phyloP scores from a whole-genome alignment of 2,888 invertebrate genomes.

The Athrips mouffetella region DNA sequence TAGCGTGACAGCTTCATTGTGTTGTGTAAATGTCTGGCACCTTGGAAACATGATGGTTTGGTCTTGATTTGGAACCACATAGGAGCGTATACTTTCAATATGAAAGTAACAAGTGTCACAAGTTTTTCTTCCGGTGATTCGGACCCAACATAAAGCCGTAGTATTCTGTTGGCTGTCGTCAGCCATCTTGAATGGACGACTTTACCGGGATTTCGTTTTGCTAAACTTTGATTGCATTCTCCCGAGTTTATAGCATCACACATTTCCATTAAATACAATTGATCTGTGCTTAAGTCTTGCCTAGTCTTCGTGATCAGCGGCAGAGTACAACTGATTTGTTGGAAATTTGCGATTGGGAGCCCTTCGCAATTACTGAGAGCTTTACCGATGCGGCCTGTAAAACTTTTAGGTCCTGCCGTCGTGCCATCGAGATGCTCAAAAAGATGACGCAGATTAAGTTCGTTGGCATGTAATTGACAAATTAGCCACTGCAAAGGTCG shows the following conservation, averaged over 20 bases:
- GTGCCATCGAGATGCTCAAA: no score
- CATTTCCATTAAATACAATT: slow-evolving; percentile 18
- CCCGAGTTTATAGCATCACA: slow-evolving; percentile 17
- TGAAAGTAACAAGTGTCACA: slow-evolving; percentile 3
- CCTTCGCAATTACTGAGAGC: no score
- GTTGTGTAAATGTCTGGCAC: slow-evolving; percentile 25
- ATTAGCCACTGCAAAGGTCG: no score
- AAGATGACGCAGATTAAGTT: no score
- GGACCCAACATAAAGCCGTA: slow-evolving; percentile 19
- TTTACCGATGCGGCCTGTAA: no score
- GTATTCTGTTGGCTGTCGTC: slow-evolving; percentile 23
- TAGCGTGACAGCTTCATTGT: neutral
- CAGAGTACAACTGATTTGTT: neutral
- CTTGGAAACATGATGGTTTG: slow-evolving; percentile 30
- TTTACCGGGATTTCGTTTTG: slow-evolving; percentile 20
- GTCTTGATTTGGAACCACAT: slow-evolving; percentile 21
- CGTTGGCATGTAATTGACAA: no score
- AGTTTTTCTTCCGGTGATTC: slow-evolving; percentile 8
- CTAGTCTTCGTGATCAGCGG: no score
- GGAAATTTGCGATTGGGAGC: no score
- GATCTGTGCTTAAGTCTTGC: slow-evolving; percentile 21
- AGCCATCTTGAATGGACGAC: slow-evolving; percentile 22
- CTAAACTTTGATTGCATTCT: slow-evolving; percentile 15
- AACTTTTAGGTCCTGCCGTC: no score
- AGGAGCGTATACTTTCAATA: slow-evolving; percentile 22